Conservation (phyloP, 2,113 vertebrate species). For the Ginglymostoma cirratum region DNA sequence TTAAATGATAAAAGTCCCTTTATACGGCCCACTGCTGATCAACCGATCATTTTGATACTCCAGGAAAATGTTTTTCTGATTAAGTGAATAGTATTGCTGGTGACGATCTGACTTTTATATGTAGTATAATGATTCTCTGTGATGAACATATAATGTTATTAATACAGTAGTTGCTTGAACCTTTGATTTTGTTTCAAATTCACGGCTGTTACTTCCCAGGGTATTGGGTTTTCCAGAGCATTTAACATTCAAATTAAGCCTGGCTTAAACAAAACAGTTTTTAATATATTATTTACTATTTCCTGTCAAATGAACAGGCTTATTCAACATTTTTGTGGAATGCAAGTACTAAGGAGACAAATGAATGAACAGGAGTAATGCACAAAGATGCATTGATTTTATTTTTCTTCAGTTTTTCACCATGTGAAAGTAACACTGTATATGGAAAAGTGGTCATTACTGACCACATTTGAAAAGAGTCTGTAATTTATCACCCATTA, state of each 20-base stretch:
- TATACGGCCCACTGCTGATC: background rate
- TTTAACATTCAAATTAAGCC: background rate
- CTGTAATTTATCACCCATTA: constrained; percentile 9
- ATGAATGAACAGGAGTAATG: background rate
- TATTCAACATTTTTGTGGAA: background rate
- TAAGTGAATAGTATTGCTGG: background rate
- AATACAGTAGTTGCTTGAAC: background rate
- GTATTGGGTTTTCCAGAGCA: background rate
- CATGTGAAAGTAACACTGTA: constrained; percentile 14
- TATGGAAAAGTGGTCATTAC: constrained; percentile 1
- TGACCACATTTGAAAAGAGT: background rate
- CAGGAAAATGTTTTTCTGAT: background rate
- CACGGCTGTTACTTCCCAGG: background rate
- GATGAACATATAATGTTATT: background rate
- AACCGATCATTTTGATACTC: background rate
- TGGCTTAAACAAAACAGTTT: background rate
- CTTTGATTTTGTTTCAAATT: constrained; percentile 1
- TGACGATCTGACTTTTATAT: background rate
- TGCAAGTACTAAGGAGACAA: background rate
- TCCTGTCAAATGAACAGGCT: background rate
- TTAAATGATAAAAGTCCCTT: background rate
- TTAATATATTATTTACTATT: background rate
- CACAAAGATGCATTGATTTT: background rate
- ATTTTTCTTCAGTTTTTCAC: background rate
- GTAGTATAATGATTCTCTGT: background rate